Evolutionary conservation across 2,797 vertebrate species (phyloP).

Genomic region (Hypotaenidia okinawae): DNA sequence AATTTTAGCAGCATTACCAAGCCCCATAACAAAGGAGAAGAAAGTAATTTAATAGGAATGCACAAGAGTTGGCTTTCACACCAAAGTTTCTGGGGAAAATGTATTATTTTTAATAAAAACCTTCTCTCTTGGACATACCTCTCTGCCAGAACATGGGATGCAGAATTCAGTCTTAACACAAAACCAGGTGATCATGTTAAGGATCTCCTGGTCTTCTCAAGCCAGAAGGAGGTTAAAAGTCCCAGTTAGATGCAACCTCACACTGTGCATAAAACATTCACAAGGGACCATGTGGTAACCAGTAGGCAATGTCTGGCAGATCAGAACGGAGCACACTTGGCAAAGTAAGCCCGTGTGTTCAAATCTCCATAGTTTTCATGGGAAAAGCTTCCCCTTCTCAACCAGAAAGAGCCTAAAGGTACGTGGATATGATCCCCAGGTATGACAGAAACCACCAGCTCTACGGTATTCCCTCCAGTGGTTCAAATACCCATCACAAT

Average conservation of each 20-base stretch:
- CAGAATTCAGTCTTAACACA: not conserved
- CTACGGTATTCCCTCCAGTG: not conserved
- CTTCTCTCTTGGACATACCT: not conserved
- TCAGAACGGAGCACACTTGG: not conserved
- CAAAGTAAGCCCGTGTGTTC: accelerated
- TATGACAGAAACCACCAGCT: not conserved
- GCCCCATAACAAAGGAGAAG: not conserved
- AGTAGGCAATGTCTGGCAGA: not conserved
- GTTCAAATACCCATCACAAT: not conserved
- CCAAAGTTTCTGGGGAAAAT: conserved; percentile 11
- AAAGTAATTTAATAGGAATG: conserved; percentile 3
- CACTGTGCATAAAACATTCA: not conserved
- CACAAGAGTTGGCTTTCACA: not conserved
- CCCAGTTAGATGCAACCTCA: not conserved
- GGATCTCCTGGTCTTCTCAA: too few relatives aligned
- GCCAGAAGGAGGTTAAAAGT: not conserved
- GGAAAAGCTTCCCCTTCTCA: not conserved
- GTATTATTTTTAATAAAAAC: conserved; percentile 10
- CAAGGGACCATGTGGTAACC: accelerated
- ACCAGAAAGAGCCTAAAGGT: not conserved
- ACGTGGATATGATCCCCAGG: not conserved
- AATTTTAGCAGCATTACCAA: not conserved
- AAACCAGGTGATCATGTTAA: not conserved
- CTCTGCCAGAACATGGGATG: not conserved
- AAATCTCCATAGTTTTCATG: not conserved